A percentile compares a stretch with the other conserved stretches of the same genome.
Evolutionary conservation across 2,888 invertebrate genomes (phyloP).

Genomic region (Microdon myrmicae): DNA sequence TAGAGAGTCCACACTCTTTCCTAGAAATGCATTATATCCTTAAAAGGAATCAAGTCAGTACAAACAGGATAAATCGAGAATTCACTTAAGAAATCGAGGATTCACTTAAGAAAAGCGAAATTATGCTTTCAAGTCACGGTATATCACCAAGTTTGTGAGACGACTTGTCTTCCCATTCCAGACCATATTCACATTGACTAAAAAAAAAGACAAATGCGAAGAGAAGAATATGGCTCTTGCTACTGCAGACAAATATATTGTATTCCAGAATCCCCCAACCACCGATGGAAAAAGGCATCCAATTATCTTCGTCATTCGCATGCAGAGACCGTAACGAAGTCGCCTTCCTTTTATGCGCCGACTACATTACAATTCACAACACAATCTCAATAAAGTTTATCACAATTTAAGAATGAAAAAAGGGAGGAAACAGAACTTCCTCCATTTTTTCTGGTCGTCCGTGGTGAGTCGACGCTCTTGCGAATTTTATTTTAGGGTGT

Average conservation of each 20-base stretch:
- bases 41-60: slow-evolving; percentile 21
- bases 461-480: slow-evolving; percentile 37
- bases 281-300: slow-evolving; percentile 13
- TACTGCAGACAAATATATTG: slow-evolving; percentile 5
- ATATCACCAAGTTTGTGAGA: slow-evolving; percentile 25
- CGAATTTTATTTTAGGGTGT: too few species aligned
- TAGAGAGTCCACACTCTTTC: too few species aligned
- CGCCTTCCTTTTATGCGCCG: slow-evolving; percentile 36
- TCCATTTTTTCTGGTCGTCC: neutral
- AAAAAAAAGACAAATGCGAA: slow-evolving; percentile 1
- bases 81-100: too few species aligned
- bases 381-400: slow-evolving; percentile 5
- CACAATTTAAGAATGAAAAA: slow-evolving; percentile 10
- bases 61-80: too few species aligned
- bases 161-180: slow-evolving; percentile 32
- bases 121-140: slow-evolving; percentile 42
- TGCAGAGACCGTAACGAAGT: slow-evolving; percentile 35
- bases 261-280: slow-evolving; percentile 32
- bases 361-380: slow-evolving; percentile 23
- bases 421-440: slow-evolving; percentile 6
- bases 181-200: slow-evolving; percentile 6
- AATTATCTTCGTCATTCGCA: slow-evolving; percentile 30
- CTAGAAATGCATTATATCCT: too few species aligned
- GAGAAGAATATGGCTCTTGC: slow-evolving; percentile 1
- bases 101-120: slow-evolving; percentile 3